phyloP scores from a whole-genome alignment of 2,113 vertebrate genomes.

The Cephalopholis sonnerati region DNA sequence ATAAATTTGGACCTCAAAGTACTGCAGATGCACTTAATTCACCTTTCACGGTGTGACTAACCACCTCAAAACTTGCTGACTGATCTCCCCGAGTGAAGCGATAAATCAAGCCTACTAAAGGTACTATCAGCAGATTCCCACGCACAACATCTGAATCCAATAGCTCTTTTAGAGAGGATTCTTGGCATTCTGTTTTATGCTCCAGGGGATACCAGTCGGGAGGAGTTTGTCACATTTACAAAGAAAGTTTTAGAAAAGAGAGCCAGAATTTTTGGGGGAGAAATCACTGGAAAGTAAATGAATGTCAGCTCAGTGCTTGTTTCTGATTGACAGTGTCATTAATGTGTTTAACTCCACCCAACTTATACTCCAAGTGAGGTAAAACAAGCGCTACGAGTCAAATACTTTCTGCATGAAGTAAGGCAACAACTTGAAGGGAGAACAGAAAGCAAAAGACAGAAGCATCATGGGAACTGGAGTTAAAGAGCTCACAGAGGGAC shows the following conservation, averaged over 20 bases:
- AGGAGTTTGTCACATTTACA: neutral
- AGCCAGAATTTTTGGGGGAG: neutral
- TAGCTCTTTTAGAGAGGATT: neutral
- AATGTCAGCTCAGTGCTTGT: neutral
- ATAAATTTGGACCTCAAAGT: neutral
- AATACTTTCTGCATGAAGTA: neutral
- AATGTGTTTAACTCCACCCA: neutral
- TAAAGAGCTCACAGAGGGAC: neutral
- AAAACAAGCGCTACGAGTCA: neutral
- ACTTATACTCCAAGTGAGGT: neutral
- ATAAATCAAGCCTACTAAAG: constrained; percentile 19
- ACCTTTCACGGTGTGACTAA: constrained; percentile 10
- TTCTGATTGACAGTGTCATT: neutral
- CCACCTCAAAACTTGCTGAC: constrained; percentile 43
- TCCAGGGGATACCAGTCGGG: constrained; percentile 1
- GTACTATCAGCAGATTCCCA: constrained; percentile 47
- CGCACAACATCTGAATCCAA: constrained; percentile 36
- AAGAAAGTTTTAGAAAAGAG: neutral
- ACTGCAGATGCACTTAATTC: constrained; percentile 38
- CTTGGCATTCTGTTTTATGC: neutral
- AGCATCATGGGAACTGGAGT: constrained; percentile 29
- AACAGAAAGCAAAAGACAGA: neutral
- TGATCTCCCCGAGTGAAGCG: neutral
- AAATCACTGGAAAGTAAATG: neutral
- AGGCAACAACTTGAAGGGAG: neutral